phyloP scores from a whole-genome alignment of 1,140 invertebrate species.

The Heterodera schachtii region DNA sequence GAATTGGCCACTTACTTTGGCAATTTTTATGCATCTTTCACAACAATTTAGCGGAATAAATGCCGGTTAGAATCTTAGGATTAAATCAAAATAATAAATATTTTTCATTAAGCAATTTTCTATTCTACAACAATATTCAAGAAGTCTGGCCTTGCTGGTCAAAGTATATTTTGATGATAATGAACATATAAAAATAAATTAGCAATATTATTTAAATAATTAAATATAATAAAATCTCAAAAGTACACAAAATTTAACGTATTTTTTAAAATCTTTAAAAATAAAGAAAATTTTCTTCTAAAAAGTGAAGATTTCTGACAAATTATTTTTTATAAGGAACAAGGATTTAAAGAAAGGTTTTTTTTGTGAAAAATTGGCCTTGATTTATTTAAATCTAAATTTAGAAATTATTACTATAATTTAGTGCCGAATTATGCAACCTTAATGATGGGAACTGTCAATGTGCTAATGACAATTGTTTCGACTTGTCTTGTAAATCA shows the following conservation, averaged over 20 bases:
- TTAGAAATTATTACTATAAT: too few relatives aligned
- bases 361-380: too few relatives aligned
- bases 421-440: slow-evolving; percentile 81
- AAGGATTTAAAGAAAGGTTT: too few relatives aligned
- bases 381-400: too few relatives aligned
- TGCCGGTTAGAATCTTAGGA: slow-evolving; percentile 68
- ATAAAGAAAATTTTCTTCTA: too few relatives aligned
- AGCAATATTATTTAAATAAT: too few relatives aligned
- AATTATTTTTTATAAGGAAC: too few relatives aligned
- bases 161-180: slow-evolving; percentile 62
- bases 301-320: too few relatives aligned
- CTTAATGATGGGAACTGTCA: slow-evolving; percentile 82
- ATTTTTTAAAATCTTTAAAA: too few relatives aligned
- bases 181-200: neutral
- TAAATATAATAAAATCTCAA: too few relatives aligned
- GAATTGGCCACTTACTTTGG: slow-evolving; percentile 71
- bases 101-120: slow-evolving; percentile 74
- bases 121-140: slow-evolving; percentile 83
- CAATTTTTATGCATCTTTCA: slow-evolving; percentile 84
- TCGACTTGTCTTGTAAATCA: slow-evolving; percentile 75
- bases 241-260: too few relatives aligned
- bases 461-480: slow-evolving; percentile 83
- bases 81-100: too few relatives aligned
- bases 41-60: slow-evolving; percentile 91
- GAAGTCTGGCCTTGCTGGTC: slow-evolving; percentile 83